Conservation (phyloP, 1,140 invertebrate species). For the Zaprionus ornatus region DNA sequence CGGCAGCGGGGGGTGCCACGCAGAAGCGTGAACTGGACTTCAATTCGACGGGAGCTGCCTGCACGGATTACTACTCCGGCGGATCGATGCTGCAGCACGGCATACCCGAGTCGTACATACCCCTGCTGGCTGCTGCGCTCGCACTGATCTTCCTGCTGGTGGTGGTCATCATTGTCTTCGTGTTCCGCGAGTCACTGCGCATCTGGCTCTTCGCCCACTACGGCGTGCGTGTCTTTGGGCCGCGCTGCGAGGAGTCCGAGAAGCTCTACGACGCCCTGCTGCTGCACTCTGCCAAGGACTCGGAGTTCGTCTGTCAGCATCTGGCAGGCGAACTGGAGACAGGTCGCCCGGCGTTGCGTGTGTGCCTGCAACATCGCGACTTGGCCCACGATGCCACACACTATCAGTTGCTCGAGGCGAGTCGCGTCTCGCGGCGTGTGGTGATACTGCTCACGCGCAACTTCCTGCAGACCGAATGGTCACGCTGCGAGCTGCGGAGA, state of each 20-base stretch:
- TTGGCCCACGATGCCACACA: slow-evolving; percentile 87
- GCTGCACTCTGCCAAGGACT: slow-evolving; percentile 96
- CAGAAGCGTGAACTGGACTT: slow-evolving; percentile 89
- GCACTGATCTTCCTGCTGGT: slow-evolving; percentile 89
- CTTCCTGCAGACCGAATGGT: slow-evolving; percentile 94
- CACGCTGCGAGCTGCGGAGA: slow-evolving; percentile 91
- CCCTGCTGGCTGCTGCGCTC: slow-evolving; percentile 91
- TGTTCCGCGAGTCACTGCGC: slow-evolving; percentile 92
- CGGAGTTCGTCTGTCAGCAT: slow-evolving; percentile 93
- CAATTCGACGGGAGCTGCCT: slow-evolving; percentile 89
- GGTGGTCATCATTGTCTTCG: slow-evolving; percentile 90
- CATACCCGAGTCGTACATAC: slow-evolving; percentile 92
- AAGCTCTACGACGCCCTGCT: slow-evolving; percentile 96
- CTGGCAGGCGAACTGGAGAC: slow-evolving; percentile 93
- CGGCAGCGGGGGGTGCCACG: not conserved
- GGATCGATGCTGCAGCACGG: slow-evolving; percentile 93
- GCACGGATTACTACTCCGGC: slow-evolving; percentile 92
- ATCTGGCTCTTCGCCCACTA: slow-evolving; percentile 95
- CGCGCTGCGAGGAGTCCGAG: slow-evolving; percentile 89
- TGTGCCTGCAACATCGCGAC: slow-evolving; percentile 94
- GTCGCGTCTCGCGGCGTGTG: slow-evolving; percentile 92
- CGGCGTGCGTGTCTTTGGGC: slow-evolving; percentile 90
- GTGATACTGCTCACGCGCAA: slow-evolving; percentile 92
- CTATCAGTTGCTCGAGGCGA: slow-evolving; percentile 91
- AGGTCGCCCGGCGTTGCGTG: slow-evolving; percentile 88